A percentile compares a stretch with the other conserved stretches of the same genome.
These are phyloP conservation scores for Alosa alosa DNA, from an alignment of 2,113 vertebrate genomes.

Conservation along the genomic window DNA sequence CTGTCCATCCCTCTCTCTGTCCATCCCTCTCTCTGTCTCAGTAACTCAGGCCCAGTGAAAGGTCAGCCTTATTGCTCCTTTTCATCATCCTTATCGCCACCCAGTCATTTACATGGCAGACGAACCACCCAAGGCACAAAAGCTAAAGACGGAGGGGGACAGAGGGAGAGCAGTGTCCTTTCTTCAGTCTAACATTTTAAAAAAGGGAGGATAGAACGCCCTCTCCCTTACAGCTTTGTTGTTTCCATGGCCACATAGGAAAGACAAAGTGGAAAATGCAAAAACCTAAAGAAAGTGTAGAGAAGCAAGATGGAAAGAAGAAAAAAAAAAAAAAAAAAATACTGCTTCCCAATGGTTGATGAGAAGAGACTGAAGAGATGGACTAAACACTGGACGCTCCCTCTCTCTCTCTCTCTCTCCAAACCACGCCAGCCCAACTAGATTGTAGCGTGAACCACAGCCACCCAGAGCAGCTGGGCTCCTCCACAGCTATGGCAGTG, in stretches of 20 bases:
- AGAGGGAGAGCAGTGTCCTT: conserved; percentile 46
- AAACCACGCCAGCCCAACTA: too few species aligned
- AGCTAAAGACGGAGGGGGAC: conserved; percentile 43
- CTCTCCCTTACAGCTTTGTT: conserved; percentile 41
- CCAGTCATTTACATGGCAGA: conserved; percentile 60
- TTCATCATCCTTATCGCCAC: conserved; percentile 64
- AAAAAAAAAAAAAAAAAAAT: too few species aligned
- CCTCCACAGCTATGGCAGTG: neutral
- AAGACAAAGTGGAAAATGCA: conserved; percentile 47
- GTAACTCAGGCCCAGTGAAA: conserved; percentile 37
- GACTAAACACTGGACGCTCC: neutral
- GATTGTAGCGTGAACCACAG: neutral
- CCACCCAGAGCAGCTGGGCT: neutral
- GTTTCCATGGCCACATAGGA: conserved; percentile 52
- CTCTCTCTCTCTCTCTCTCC: too few species aligned
- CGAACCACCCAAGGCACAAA: conserved; percentile 56
- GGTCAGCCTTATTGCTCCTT: conserved; percentile 55
- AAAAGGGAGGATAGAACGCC: neutral
- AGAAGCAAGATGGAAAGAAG: conserved; percentile 37
- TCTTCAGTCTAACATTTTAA: conserved; percentile 46
- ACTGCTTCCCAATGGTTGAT: too few species aligned
- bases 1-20: conserved; percentile 1
- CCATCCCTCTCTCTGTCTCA: conserved; percentile 37
- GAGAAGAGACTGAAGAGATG: neutral
- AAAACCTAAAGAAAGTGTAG: neutral